These are phyloP conservation scores for Fragum whitleyi DNA, from an alignment of 2,888 invertebrate species.

Conservation along the genomic window DNA sequence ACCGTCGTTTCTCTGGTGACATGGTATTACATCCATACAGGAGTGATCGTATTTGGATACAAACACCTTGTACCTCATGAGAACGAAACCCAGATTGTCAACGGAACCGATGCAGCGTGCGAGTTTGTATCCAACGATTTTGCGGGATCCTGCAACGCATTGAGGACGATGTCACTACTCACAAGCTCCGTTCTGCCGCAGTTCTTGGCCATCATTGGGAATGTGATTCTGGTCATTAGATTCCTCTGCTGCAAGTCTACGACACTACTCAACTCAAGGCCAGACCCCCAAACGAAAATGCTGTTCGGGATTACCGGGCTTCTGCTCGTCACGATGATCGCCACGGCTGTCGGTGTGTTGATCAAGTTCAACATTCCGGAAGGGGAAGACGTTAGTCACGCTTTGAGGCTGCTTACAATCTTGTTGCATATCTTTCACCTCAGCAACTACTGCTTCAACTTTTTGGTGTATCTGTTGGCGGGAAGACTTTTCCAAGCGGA, in stretches of 20 bases:
- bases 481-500: background rate
- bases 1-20: background rate
- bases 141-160: background rate
- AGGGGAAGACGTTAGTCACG: background rate
- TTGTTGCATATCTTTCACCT: background rate
- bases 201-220: background rate
- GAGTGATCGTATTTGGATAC: background rate
- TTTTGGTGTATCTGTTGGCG: background rate
- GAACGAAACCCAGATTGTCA: too few relatives aligned
- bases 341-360: background rate
- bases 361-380: background rate
- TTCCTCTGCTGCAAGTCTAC: background rate
- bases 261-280: background rate
- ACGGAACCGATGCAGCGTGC: too few relatives aligned
- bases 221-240: background rate
- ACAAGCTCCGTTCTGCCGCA: background rate
- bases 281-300: background rate
- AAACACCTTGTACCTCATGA: background rate
- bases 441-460: background rate
- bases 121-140: background rate
- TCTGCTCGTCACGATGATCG: background rate
- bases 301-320: background rate
- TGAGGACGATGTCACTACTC: background rate
- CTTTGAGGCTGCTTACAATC: background rate
- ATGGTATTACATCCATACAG: background rate